These are phyloP conservation scores for Tachypleus tridentatus DNA, from an alignment of 1,140 invertebrate genomes.

Conservation along the genomic window DNA sequence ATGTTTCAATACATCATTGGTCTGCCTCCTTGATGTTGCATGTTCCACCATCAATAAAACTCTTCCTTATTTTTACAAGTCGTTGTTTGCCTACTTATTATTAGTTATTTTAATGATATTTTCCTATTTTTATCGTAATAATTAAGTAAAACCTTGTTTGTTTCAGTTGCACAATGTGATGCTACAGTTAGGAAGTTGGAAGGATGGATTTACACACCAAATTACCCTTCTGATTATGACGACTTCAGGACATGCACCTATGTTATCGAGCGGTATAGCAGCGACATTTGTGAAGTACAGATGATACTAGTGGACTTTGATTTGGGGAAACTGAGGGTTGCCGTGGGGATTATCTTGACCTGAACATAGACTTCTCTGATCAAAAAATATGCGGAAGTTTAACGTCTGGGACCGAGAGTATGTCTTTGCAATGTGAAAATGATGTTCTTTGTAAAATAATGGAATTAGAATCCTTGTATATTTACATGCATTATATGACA, in stretches of 20 bases:
- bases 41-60: too few species aligned
- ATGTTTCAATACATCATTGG: too few species aligned
- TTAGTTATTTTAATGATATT: too few species aligned
- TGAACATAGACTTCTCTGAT: conserved; percentile 10
- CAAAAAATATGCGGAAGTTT: conserved; percentile 19
- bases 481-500: too few species aligned
- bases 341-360: conserved; percentile 21
- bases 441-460: too few species aligned
- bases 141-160: not conserved
- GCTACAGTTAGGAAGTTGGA: conserved; percentile 9
- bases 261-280: conserved; percentile 11
- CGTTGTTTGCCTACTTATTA: too few species aligned
- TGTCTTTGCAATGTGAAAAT: not conserved
- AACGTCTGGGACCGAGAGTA: conserved; percentile 23
- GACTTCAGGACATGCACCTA: conserved; percentile 17
- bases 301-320: conserved; percentile 23
- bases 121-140: not conserved
- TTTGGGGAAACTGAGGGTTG: conserved; percentile 21
- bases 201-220: conserved; percentile 24
- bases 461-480: too few species aligned
- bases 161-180: conserved; percentile 12
- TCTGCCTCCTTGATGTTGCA: too few species aligned
- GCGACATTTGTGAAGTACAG: conserved; percentile 19
- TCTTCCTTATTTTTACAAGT: too few species aligned
- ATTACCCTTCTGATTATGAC: conserved; percentile 22